Base-by-base conservation (phyloP, 1,140 invertebrate genomes). In the Patella vulgata region DNA sequence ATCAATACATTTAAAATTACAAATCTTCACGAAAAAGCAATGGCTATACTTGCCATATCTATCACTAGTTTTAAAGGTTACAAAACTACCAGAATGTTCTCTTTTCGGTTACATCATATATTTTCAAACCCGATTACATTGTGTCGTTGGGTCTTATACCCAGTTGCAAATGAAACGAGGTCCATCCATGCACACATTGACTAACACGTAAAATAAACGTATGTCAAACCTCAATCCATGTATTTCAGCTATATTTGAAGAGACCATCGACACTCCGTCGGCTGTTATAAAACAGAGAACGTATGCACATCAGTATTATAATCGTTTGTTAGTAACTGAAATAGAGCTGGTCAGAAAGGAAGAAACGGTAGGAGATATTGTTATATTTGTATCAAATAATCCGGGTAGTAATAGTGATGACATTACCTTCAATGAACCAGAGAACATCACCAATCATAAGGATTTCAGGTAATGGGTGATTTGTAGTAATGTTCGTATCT, bases 321-420 rank as follows among this genome's bases (percentile, higher is more conserved):
- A 33, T 3, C 55, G 46, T 39, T 43, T 57, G 31, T 46, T 57
- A 19, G 55, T 57, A 39, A 57, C 40, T 27, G 55, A 57, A 43
- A 30, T 57, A 12, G 36, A 44, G 40, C 40, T 57, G 27, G 43
- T 30, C 40, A 23, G 55, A 11, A 27, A 39, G 8, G 55, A 57
- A 23, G 42, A 5, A 17, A 28, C 36, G 21, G n/a, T 17, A 12
- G 39, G 17, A 39, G 51, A 33, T 23, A 8, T 57, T 3, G 30
- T 28, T 17, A 1, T 57, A 19, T 27, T 12, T 33, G 3, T 56
- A 17, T n/a, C 9, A 39, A 57, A 43, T 12, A 44, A 39, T 27
- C 11, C 25, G 25, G 31, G 27, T 39, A 46, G 43, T 30, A 57
- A 43, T n/a, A 57, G 40, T n/a, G 42, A 44, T 2, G 55, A 57